Conservation (phyloP, 2,113 vertebrate genomes). For the Ancistrus triradiatus region DNA sequence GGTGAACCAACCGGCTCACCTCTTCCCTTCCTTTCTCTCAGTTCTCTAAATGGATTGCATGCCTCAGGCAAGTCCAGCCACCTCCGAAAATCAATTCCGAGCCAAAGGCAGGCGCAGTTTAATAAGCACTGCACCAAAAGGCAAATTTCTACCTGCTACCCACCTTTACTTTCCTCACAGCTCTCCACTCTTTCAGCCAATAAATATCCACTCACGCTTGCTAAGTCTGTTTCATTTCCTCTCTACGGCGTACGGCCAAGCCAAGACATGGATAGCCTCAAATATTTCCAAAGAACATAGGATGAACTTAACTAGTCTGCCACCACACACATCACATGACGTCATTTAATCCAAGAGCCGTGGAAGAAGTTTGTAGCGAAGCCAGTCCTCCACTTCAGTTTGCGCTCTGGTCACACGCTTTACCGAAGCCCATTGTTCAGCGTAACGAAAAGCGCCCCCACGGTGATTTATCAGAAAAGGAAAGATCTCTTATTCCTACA, state of each 20-base stretch:
- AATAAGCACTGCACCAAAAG: conserved; percentile 15
- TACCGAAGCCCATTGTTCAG: neutral
- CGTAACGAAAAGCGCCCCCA: no score
- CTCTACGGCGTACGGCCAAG: neutral
- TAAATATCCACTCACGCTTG: neutral
- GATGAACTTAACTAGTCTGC: conserved; percentile 13
- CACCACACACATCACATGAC: conserved; percentile 1
- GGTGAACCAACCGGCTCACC: neutral
- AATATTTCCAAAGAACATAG: conserved; percentile 10
- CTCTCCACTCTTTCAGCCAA: neutral
- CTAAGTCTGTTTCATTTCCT: neutral
- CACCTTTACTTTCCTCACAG: neutral
- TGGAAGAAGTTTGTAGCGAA: neutral
- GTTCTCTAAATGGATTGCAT: conserved; percentile 25
- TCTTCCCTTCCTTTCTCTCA: conserved; percentile 2
- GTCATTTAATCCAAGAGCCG: neutral
- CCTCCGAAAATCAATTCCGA: conserved; percentile 37
- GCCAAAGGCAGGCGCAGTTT: conserved; percentile 23
- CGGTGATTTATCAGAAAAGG: no score
- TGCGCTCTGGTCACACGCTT: neutral
- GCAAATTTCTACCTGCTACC: neutral
- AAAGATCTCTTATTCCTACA: no score
- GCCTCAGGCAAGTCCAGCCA: conserved; percentile 22
- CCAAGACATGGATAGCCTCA: neutral
- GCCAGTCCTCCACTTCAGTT: neutral